Conservation (phyloP, 2,888 invertebrate genomes). For the Drosophila eohydei region DNA sequence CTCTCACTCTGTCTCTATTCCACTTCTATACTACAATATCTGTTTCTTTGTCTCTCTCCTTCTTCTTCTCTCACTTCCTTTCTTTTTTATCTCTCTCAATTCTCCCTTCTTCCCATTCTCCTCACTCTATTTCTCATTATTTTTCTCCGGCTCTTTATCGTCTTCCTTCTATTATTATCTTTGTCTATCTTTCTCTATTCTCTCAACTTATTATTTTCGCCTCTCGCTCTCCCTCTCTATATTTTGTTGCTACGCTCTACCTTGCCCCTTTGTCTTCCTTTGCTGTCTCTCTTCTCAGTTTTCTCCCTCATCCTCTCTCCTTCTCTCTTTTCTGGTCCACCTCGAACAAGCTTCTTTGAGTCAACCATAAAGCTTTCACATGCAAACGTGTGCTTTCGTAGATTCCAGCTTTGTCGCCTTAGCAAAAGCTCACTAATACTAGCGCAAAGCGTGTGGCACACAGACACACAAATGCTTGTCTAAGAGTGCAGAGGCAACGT, state of each 20-base stretch:
- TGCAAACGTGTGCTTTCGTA: not conserved
- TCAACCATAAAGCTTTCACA: not conserved
- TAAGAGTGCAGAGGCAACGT: not conserved
- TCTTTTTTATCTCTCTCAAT: no score
- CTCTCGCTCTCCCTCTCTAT: no score
- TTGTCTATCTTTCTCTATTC: no score
- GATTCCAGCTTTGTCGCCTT: not conserved
- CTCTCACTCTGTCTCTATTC: no score
- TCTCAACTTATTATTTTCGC: no score
- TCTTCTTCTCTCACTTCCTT: not conserved
- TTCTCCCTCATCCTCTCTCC: not conserved
- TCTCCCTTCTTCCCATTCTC: no score
- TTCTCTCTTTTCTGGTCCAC: not conserved
- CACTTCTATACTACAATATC: not conserved
- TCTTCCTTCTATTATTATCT: no score
- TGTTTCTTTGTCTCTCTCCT: not conserved
- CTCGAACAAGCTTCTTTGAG: not conserved
- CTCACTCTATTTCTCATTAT: no score
- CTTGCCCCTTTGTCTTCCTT: no score
- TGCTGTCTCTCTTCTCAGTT: no score
- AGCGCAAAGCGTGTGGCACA: not conserved
- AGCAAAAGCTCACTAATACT: conserved; percentile 7
- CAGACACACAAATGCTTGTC: not conserved
- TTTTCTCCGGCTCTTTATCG: no score
- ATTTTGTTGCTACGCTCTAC: no score